A percentile compares a stretch with the other conserved stretches of the same genome.
Conservation (phyloP, 2,888 invertebrate genomes). For the Colletes collaris region DNA sequence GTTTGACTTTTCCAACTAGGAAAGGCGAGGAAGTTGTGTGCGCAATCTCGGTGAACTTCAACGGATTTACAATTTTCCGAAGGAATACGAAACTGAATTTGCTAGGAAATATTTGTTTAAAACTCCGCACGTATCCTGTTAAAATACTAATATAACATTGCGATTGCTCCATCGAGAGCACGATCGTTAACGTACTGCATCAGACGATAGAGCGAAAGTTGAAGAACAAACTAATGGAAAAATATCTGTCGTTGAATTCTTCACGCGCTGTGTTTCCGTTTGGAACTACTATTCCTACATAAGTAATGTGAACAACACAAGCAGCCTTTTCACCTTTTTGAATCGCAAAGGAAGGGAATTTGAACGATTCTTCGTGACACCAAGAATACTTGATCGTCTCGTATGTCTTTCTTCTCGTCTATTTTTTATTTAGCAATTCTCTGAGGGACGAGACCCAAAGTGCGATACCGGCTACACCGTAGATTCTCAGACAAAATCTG, state of each 20-base stretch:
- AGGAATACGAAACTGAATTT: not conserved
- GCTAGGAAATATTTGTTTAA: not conserved
- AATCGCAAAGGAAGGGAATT: no score
- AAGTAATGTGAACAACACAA: no score
- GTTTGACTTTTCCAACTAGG: conserved; percentile 21
- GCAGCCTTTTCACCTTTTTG: no score
- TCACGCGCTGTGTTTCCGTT: not conserved
- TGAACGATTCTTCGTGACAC: no score
- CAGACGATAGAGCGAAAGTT: not conserved
- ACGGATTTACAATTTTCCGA: not conserved
- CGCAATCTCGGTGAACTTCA: not conserved
- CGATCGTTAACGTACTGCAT: no score
- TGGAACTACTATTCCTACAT: no score
- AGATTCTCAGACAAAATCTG: no score
- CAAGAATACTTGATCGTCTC: no score
- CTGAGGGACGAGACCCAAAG: no score
- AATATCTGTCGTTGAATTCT: not conserved
- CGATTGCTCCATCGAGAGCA: not conserved
- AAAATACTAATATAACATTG: not conserved
- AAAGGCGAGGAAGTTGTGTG: not conserved
- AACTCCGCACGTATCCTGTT: not conserved
- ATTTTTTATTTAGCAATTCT: no score
- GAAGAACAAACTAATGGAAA: not conserved
- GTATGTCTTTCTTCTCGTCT: no score
- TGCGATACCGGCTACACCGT: no score